A percentile compares a stretch with the other conserved stretches of the same genome.
These are phyloP conservation scores for Microcebus ravelobensis DNA, from an alignment of 2,113 vertebrate species.

Conservation along the genomic window DNA sequence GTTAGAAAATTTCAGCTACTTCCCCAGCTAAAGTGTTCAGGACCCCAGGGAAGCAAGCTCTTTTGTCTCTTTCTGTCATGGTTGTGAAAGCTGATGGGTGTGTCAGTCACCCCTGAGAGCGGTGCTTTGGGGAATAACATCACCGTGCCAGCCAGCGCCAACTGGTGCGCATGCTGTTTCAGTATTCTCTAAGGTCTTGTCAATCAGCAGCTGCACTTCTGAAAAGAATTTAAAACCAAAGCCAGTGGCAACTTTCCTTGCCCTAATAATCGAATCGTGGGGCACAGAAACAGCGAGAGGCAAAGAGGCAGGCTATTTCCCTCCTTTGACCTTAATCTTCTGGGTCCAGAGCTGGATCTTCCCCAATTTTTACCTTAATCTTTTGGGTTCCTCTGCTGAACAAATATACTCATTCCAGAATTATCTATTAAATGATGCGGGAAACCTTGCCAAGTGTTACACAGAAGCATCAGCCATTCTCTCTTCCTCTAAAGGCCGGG, in stretches of 20 bases:
- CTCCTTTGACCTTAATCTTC: background rate
- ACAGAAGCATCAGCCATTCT: background rate
- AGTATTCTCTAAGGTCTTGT: constrained; percentile 35
- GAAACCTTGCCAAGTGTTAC: background rate
- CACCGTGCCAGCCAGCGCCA: background rate
- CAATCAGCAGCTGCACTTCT: constrained; percentile 5
- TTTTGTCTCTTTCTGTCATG: background rate
- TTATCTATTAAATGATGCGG: background rate
- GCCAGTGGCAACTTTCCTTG: background rate
- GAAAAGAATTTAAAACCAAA: constrained; percentile 48
- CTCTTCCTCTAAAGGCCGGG: background rate
- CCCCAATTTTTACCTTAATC: background rate
- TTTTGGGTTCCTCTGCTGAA: background rate
- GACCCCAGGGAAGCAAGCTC: background rate
- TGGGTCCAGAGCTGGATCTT: background rate
- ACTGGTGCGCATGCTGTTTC: background rate
- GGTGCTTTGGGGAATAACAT: background rate
- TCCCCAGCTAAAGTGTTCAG: background rate
- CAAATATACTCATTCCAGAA: constrained; percentile 2
- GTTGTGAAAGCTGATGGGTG: background rate
- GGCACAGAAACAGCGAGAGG: background rate
- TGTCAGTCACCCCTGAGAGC: background rate
- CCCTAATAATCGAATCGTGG: background rate
- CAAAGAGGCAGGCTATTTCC: background rate
- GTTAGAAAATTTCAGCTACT: background rate